These are phyloP conservation scores for Laothoe populi DNA, from an alignment of 2,888 invertebrate species.

Conservation along the genomic window DNA sequence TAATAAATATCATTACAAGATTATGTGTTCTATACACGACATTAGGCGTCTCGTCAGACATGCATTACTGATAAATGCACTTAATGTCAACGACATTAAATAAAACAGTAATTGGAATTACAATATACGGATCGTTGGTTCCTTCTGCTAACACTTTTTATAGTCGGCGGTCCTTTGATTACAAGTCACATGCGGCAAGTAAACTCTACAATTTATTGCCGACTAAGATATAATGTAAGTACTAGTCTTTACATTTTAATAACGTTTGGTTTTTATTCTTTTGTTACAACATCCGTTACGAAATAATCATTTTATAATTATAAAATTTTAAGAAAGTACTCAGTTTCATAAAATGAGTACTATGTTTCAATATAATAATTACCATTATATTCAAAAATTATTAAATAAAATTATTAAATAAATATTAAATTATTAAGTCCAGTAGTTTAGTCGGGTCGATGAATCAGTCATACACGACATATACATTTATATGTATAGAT, in stretches of 20 bases:
- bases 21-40: conserved; percentile 20
- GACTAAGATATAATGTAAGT: background rate
- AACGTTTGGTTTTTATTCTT: background rate
- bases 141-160: conserved; percentile 33
- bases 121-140: conserved; percentile 31
- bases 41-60: conserved; percentile 16
- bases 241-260: background rate
- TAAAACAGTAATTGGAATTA: conserved; percentile 31
- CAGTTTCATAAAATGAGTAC: no score
- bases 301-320: background rate
- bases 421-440: no score
- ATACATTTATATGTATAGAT: background rate
- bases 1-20: conserved; percentile 21
- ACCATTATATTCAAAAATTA: no score
- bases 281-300: background rate
- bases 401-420: no score
- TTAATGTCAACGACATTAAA: conserved; percentile 22
- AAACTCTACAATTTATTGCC: background rate
- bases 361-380: no score
- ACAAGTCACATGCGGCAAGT: conserved; percentile 14
- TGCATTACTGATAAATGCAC: conserved; percentile 23
- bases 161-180: conserved; percentile 26
- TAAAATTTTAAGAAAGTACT: no score
- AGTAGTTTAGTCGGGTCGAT: no score
- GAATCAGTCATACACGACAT: no score